Evolutionary conservation across 2,888 invertebrate genomes (phyloP), one percentile per base, ranked within the genome.

Genomic region (Drosophila mercatorum): DNA sequence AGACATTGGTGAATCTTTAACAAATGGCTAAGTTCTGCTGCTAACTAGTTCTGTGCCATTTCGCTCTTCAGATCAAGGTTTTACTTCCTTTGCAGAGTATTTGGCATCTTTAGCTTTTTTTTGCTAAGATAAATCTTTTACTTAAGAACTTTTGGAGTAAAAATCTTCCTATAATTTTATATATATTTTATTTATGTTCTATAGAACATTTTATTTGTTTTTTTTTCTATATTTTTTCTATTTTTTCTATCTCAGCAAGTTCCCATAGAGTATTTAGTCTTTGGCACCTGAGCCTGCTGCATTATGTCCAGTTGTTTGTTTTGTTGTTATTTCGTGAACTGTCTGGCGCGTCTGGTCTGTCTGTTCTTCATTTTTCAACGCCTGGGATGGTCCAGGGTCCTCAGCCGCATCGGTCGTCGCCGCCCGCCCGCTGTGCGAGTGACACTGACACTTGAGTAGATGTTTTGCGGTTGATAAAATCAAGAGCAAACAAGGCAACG

Each of bases 401-500:
- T 81, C 82, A 70, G 64, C 67, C 62, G 62, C 56, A 60, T 64
- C 76, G 84, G 72, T 65, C 83, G 85, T 85, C 85, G 88, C 81
- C 86, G 84, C 79, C 78, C 78, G 74, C 89, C 91, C 80, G 89
- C 91, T 90, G 89, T 85, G 89, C 85, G 79, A 87, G 90, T 89
- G 91, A 89, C 89, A 90, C 89, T 90, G 89, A 89, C 89, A 89
- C 89, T 90, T 85, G 90, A 90, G 90, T 89, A 90, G 89, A 90
- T 87, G 88, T 89, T 89, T 88, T 87, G 87, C 88, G 90, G 83
- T 90, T 89, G 89, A 89, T 89, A 89, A 90, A 89, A 89, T 89
- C 89, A 89, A 89, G 89, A 89, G 91, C 89, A 89, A 90, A 88
- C 83, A 88, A 85, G 81, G 68, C 80, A 66, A 78, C 22, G 69